Conservation (phyloP, 2,888 invertebrate species). For the Netelia melanura region DNA sequence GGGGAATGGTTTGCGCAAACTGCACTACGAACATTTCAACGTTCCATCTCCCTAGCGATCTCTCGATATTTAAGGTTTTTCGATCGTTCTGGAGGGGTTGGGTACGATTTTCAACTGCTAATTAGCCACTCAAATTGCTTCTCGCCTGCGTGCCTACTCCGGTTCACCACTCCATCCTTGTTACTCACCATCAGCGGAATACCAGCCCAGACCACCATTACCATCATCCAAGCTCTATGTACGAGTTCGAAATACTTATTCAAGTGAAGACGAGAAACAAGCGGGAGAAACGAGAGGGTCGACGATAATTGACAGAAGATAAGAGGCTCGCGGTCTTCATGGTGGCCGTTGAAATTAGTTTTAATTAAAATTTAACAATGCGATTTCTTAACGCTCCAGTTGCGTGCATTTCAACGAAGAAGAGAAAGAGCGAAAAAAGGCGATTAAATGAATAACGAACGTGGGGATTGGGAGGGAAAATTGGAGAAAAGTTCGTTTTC, state of each 20-base stretch:
- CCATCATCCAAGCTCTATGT: conserved; percentile 1
- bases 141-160: conserved; percentile 53
- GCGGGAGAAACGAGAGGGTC: conserved; percentile 43
- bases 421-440: background rate
- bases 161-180: conserved; percentile 38
- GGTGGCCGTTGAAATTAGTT: conserved; percentile 72
- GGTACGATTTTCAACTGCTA: conserved; percentile 71
- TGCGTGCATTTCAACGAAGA: conserved; percentile 21
- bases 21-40: conserved; percentile 30
- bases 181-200: conserved; percentile 18
- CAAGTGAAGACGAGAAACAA: conserved; percentile 11
- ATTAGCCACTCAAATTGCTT: conserved; percentile 74
- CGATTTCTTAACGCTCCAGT: conserved; percentile 56
- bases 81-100: conserved; percentile 43
- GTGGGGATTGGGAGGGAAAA: background rate
- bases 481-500: conserved; percentile 3
- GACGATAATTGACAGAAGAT: conserved; percentile 69
- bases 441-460: background rate
- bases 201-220: background rate
- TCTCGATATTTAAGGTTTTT: conserved; percentile 59
- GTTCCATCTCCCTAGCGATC: conserved; percentile 43
- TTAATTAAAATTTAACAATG: conserved; percentile 77
- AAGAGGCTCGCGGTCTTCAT: conserved; percentile 69
- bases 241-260: conserved; percentile 10
- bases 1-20: conserved; percentile 25